Evolutionary conservation across 1,140 invertebrate genomes (phyloP), one percentile per base, ranked within the genome.

Genomic region (Halesus radiatus): DNA sequence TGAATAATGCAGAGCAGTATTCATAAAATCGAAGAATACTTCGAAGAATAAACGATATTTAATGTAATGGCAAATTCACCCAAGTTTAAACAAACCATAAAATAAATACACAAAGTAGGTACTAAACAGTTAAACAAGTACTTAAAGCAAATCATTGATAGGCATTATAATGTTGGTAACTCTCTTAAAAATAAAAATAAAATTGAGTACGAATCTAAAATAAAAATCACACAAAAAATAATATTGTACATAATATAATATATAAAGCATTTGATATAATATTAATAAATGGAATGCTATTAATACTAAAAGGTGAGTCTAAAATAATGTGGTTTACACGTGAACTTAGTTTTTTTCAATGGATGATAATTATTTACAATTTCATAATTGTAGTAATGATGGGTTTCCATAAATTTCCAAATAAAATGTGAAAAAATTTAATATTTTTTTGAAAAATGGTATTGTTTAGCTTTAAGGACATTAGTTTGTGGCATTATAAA

Each of bases 31-130:
- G 3, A 45, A 13, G 37, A 13, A 45, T 45, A 13, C 10, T 7
- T 45, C 10, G n/a, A n/a, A n/a, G n/a, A n/a, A n/a, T n/a, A 45
- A 45, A 29, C 26, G 26, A 3, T 29, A 29, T 29, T 29, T 29
- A 29, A 45, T 45, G 37, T 45, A 45, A 45, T 45, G 37, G 37
- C 37, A 45, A 45, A 45, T 45, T 45, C 37, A 45, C 8, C 13
- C 8, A 45, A 45, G 37, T 45, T 45, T 45, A 45, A 45, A 45
- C 7, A 45, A 45, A 18, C 56, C 56, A 20, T 15, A 60, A 60
- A 60, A 60, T 60, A 60, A 60, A 23, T 60, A 60, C 20, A 60
- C 15, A 60, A 60, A 60, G 23, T 23, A 60, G 37, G 37, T 45
- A 45, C 8, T 45, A 45, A 45, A 45, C 37, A 45, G 10, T 45